Percentiles rank a stretch among this genome's conserved stretches.
Evolutionary conservation across 2,797 vertebrate genomes (phyloP).

Genomic region (Odontamblyopus rebecca): DNA sequence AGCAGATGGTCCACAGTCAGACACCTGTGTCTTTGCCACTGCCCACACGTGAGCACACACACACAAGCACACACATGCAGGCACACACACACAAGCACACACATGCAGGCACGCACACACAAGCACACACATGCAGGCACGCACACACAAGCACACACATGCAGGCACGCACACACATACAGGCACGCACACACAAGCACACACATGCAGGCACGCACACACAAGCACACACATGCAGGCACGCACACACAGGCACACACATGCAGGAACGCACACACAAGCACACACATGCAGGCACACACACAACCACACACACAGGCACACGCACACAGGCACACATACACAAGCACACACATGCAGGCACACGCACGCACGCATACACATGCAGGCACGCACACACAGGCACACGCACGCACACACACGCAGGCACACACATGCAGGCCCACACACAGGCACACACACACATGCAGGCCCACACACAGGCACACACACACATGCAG

Average conservation of each 20-base stretch:
- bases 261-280: neutral
- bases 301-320: too few relatives aligned
- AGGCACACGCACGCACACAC: too few relatives aligned
- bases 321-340: neutral
- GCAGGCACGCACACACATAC: too few relatives aligned
- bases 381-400: neutral
- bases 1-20: slow-evolving; percentile 5
- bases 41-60: neutral
- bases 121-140: too few relatives aligned
- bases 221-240: too few relatives aligned
- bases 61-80: neutral
- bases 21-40: neutral
- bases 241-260: too few relatives aligned
- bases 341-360: too few relatives aligned
- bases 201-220: too few relatives aligned
- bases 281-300: neutral
- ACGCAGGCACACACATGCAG: neutral
- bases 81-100: neutral
- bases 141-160: too few relatives aligned
- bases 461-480: neutral
- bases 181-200: too few relatives aligned
- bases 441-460: too few relatives aligned
- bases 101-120: too few relatives aligned
- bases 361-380: neutral
- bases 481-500: neutral